Evolutionary conservation across 1,140 invertebrate species (phyloP).

Genomic region (Danaus plexippus): DNA sequence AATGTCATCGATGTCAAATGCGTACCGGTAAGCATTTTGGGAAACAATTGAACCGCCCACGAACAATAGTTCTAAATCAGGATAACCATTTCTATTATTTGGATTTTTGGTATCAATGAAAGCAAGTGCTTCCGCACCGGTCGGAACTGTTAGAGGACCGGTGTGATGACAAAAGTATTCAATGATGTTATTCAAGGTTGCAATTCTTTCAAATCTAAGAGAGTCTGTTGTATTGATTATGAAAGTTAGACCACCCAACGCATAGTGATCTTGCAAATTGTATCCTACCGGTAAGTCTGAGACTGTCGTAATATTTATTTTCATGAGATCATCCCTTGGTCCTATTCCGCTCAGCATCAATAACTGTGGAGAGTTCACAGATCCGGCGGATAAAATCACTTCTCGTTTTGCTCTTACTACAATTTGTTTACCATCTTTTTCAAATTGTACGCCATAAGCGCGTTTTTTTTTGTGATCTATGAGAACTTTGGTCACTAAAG

Average conservation of each 20-base stretch:
- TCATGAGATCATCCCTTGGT: conserved; percentile 36
- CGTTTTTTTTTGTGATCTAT: conserved; percentile 20
- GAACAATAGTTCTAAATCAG: conserved; percentile 81
- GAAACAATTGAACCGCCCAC: conserved; percentile 64
- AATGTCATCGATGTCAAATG: conserved; percentile 62
- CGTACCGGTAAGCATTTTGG: conserved; percentile 48
- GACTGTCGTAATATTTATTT: conserved; percentile 18
- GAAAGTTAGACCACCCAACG: conserved; percentile 76
- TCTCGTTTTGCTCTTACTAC: conserved; percentile 53
- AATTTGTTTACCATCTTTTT: conserved; percentile 10
- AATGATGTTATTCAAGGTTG: conserved; percentile 28
- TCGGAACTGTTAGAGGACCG: conserved; percentile 81
- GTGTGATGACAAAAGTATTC: conserved; percentile 43
- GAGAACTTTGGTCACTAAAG: conserved; percentile 23
- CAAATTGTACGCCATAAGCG: conserved; percentile 19
- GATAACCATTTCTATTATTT: conserved; percentile 72
- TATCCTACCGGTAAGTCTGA: conserved; percentile 21
- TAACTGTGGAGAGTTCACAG: conserved; percentile 80
- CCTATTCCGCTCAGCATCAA: conserved; percentile 86
- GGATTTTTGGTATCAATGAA: conserved; percentile 79
- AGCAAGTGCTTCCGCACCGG: conserved; percentile 81
- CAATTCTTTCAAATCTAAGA: conserved; percentile 32
- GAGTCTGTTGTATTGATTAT: conserved; percentile 67
- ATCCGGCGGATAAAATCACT: conserved; percentile 80
- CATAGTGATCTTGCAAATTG: conserved; percentile 52